Conservation (phyloP, 2,888 invertebrate genomes). For the Aromia moschata region DNA sequence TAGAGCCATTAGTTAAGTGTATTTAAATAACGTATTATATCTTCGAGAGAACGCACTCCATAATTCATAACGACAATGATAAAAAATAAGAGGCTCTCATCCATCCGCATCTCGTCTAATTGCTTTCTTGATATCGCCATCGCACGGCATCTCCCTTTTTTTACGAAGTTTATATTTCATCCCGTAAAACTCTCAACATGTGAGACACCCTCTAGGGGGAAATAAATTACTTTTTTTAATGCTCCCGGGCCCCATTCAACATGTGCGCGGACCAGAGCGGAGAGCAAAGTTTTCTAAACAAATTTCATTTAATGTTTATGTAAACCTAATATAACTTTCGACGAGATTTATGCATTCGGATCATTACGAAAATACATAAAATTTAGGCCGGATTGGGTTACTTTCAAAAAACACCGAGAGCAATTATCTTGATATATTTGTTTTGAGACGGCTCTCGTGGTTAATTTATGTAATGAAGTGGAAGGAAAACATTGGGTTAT, state of each 20-base stretch:
- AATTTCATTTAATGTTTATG: constrained; percentile 27
- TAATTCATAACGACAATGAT: constrained; percentile 12
- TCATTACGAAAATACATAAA: constrained; percentile 13
- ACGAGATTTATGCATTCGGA: constrained; percentile 19
- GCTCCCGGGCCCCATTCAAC: constrained; percentile 18
- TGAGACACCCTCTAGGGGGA: constrained; percentile 27
- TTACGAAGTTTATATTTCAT: constrained; percentile 32
- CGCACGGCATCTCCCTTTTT: constrained; percentile 23
- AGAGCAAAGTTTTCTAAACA: constrained; percentile 17
- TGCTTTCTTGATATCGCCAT: constrained; percentile 27
- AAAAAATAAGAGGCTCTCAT: constrained; percentile 17
- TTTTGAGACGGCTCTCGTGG: not conserved
- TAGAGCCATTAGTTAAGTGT: not conserved
- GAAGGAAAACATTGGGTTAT: constrained; percentile 7
- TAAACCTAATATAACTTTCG: constrained; percentile 24
- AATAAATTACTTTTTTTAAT: constrained; percentile 30
- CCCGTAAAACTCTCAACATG: constrained; percentile 30
- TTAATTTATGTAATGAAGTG: constrained; percentile 4
- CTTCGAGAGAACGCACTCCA: not conserved
- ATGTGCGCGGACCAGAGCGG: constrained; percentile 18
- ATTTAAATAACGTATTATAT: not conserved
- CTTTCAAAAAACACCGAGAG: not conserved
- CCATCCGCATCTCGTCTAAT: constrained; percentile 24
- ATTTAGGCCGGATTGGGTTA: constrained; percentile 15
- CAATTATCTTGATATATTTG: constrained; percentile 8